Conservation (phyloP, 2,113 vertebrate genomes). For the Xenopus tropicalis region UCB_Xtro_10.0 CM004451.2:32433001-32433500, state of each 20-base stretch:
- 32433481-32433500: conserved; percentile 79
- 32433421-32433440: not conserved
- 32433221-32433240: not conserved
- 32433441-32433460: conserved; percentile 65
- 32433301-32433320: conserved; percentile 92
- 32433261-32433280: conserved; percentile 6
- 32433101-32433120: conserved; percentile 74
- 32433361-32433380: conserved; percentile 85
- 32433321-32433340: conserved; percentile 84
- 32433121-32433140: conserved; percentile 92
- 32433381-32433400: not conserved
- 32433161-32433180: conserved; percentile 87
- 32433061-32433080: conserved; percentile 61
- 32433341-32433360: conserved; percentile 82
- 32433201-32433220: no score
- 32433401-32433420: not conserved
- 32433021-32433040: no score
- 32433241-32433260: no score
- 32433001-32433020: no score
- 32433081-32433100: conserved; percentile 68
- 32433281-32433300: conserved; percentile 68
- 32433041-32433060: no score
- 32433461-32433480: conserved; percentile 85
- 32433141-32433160: conserved; percentile 87
- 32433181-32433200: not conserved